Evolutionary conservation across 2,888 invertebrate species (phyloP).

Genomic region (Drosophila greeni): DNA sequence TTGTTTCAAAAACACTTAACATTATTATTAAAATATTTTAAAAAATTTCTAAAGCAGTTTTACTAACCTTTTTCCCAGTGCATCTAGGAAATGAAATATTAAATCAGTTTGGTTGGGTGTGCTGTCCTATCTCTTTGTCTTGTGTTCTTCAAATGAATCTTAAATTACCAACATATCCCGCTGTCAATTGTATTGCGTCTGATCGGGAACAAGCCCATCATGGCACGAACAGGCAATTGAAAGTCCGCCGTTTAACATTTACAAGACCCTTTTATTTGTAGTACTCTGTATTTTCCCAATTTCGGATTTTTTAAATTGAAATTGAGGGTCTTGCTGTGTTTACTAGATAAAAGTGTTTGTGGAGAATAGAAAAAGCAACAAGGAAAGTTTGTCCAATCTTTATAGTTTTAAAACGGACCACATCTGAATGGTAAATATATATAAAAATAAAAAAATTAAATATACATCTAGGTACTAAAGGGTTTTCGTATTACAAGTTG

Average conservation of each 20-base stretch:
- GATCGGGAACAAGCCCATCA: conserved; percentile 25
- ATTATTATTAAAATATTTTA: no score
- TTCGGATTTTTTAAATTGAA: not conserved
- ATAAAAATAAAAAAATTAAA: no score
- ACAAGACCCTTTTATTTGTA: conserved; percentile 1
- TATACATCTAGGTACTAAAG: no score
- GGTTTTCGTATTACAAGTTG: no score
- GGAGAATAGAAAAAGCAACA: not conserved
- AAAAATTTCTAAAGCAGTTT: not conserved
- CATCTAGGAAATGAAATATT: conserved; percentile 36
- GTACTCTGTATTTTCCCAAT: conserved; percentile 3
- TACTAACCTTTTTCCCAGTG: not conserved
- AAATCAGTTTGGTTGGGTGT: conserved; percentile 29
- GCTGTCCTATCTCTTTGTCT: conserved; percentile 3
- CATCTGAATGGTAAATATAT: no score
- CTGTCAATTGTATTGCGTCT: conserved; percentile 43
- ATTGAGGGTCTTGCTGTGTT: not conserved
- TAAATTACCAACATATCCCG: conserved; percentile 57
- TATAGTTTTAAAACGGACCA: not conserved
- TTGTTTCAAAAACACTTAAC: no score
- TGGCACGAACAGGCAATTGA: conserved; percentile 43
- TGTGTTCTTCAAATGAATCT: conserved; percentile 43
- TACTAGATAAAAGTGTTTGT: not conserved
- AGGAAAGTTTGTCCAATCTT: not conserved
- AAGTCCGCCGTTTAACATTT: conserved; percentile 8